phyloP scores from a whole-genome alignment of 1,140 invertebrate genomes.

The Vollenhovia emeryi region DNA sequence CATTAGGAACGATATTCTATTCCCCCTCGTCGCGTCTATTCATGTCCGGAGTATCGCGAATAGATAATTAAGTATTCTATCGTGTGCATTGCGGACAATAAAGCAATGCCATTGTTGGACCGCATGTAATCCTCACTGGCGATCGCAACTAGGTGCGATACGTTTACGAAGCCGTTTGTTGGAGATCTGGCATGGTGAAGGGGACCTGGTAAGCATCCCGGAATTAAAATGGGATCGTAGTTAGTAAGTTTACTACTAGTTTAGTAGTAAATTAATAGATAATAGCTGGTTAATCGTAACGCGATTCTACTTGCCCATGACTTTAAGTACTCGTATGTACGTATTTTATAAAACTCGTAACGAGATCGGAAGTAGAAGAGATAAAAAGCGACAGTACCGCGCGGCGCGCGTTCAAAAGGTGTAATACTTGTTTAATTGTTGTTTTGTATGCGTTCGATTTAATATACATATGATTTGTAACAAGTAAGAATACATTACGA shows the following conservation, averaged over 20 bases:
- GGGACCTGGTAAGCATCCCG: slow-evolving; percentile 27
- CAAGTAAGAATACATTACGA: not conserved
- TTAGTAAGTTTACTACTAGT: slow-evolving; percentile 69
- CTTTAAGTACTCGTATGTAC: slow-evolving; percentile 77
- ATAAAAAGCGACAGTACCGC: not conserved
- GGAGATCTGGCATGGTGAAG: not conserved
- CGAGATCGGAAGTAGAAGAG: slow-evolving; percentile 36
- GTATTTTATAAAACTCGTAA: slow-evolving; percentile 75
- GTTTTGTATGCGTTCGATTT: not conserved
- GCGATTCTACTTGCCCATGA: slow-evolving; percentile 84
- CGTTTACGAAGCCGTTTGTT: slow-evolving; percentile 25
- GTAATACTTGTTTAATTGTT: not conserved
- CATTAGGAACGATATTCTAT: not conserved
- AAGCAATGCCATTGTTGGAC: not conserved
- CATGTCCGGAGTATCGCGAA: not conserved
- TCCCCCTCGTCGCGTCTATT: not conserved
- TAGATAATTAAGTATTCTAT: not conserved
- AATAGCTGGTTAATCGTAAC: slow-evolving; percentile 78
- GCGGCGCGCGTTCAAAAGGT: not conserved
- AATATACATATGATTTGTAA: not conserved
- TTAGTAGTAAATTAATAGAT: slow-evolving; percentile 77
- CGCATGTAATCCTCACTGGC: not conserved
- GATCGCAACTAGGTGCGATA: not conserved
- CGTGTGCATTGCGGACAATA: not conserved
- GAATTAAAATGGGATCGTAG: slow-evolving; percentile 60